phyloP scores from a whole-genome alignment of 2,888 invertebrate species.

The Drosophila nr. medialis region DNA sequence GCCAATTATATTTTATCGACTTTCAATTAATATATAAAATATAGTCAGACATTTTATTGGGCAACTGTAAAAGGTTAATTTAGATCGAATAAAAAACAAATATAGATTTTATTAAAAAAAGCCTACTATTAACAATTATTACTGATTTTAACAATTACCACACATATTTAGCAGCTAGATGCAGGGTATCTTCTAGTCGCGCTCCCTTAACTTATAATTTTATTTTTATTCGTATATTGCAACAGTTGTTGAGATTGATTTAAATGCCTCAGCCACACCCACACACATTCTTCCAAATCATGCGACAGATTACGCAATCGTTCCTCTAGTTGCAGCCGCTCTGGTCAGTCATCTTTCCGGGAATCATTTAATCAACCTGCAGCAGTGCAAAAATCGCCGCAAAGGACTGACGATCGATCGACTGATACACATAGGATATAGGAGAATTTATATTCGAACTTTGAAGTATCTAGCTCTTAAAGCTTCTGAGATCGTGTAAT shows the following conservation, averaged over 20 bases:
- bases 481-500: background rate
- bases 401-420: background rate
- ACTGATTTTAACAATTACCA: background rate
- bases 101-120: background rate
- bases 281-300: background rate
- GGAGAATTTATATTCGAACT: background rate
- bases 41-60: background rate
- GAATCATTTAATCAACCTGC: background rate
- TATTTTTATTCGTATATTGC: background rate
- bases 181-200: background rate
- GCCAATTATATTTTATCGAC: background rate
- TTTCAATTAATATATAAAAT: background rate
- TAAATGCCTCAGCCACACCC: background rate
- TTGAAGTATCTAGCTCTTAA: background rate
- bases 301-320: background rate
- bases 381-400: background rate
- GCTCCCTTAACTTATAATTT: background rate
- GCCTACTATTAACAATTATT: background rate
- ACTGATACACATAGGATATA: background rate
- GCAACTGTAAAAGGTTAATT: background rate
- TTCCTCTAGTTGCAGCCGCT: background rate
- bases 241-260: constrained; percentile 2
- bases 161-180: background rate
- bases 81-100: background rate
- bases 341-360: background rate